Evolutionary conservation across 2,888 invertebrate genomes (phyloP).

Genomic region (Pyralis farinalis): DNA sequence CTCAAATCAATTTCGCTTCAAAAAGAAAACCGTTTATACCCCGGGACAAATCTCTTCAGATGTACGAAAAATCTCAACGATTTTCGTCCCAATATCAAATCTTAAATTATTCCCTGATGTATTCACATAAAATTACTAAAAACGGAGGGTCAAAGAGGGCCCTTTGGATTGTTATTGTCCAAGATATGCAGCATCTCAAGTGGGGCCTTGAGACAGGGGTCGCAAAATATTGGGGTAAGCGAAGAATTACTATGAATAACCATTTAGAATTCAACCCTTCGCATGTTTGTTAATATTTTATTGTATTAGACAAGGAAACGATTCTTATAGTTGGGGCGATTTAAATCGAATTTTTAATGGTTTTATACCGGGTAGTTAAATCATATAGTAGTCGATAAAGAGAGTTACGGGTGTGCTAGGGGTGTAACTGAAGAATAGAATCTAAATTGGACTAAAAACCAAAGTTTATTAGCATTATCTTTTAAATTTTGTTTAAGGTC

Average conservation of each 20-base stretch:
- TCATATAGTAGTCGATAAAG: not conserved
- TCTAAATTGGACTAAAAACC: no score
- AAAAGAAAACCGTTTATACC: no score
- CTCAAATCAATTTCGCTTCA: no score
- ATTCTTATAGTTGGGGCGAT: not conserved
- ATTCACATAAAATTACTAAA: slow-evolving; percentile 46
- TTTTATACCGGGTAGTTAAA: not conserved
- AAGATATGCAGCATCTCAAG: slow-evolving; percentile 53
- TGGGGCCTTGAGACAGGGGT: slow-evolving; percentile 33
- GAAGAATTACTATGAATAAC: slow-evolving; percentile 37
- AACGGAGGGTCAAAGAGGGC: slow-evolving; percentile 43
- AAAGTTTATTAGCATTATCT: no score
- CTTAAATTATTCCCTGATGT: slow-evolving; percentile 37
- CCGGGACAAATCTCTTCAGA: not conserved
- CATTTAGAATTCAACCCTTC: slow-evolving; percentile 29
- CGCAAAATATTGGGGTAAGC: slow-evolving; percentile 40
- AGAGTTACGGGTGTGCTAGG: no score
- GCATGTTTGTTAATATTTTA: slow-evolving; percentile 25
- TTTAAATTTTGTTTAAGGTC: no score
- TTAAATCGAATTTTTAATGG: not conserved
- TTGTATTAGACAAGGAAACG: slow-evolving; percentile 2
- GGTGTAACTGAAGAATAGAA: no score
- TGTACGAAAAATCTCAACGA: not conserved
- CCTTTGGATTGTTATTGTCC: slow-evolving; percentile 46
- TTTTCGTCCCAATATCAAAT: slow-evolving; percentile 26